Conservation (phyloP, 2,113 vertebrate genomes). For the Ceyx melanurus region DNA sequence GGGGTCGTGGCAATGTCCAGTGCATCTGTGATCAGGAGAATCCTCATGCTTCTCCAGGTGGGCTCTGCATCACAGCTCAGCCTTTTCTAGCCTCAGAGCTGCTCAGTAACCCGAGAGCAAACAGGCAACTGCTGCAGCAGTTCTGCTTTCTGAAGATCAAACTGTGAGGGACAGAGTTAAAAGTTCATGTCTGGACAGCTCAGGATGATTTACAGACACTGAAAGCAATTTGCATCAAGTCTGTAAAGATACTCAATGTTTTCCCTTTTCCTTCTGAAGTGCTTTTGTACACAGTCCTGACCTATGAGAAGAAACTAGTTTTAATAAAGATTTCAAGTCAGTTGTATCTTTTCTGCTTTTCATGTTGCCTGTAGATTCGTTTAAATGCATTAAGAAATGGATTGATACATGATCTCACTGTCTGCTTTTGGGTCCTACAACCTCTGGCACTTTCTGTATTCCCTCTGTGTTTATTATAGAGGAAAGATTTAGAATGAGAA, state of each 20-base stretch:
- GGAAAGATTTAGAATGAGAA: not conserved
- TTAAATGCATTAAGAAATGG: not conserved
- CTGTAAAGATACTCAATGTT: not conserved
- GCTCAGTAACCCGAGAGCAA: not conserved
- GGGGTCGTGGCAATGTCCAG: accelerated
- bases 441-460: not conserved
- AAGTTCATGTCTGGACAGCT: not conserved
- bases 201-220: not conserved
- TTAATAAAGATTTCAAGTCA: not conserved
- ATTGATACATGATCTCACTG: not conserved
- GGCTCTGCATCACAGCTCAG: not conserved
- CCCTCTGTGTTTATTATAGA: not conserved
- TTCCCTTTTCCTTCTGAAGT: not conserved
- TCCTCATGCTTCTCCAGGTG: not conserved
- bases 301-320: not conserved
- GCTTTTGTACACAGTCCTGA: accelerated
- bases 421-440: not conserved
- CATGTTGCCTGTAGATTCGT: not conserved
- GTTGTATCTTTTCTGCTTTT: not conserved
- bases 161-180: not conserved
- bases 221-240: not conserved
- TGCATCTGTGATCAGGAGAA: not conserved
- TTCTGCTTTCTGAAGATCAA: not conserved
- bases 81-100: not conserved
- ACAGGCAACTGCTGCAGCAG: not conserved